phyloP scores from a whole-genome alignment of 2,797 vertebrate genomes.

The Myotis findleyi region DNA sequence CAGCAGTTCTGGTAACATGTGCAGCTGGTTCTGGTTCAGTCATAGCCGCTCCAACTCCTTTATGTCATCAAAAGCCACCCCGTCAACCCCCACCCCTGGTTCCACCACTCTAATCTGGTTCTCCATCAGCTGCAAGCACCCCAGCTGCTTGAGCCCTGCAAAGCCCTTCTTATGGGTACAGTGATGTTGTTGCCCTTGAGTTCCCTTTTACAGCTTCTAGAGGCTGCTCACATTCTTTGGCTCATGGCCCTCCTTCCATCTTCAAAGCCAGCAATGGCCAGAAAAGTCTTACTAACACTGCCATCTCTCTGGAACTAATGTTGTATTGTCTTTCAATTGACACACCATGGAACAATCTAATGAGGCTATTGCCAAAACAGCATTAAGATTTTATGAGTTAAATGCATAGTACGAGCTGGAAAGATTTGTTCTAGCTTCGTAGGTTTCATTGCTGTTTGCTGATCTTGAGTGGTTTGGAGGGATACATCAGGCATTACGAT shows the following conservation, averaged over 20 bases:
- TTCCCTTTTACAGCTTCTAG: not conserved
- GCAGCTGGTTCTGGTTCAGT: slow-evolving; percentile 97
- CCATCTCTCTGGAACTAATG: not conserved
- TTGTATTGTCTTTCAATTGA: not conserved
- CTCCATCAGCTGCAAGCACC: not conserved
- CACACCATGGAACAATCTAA: not conserved
- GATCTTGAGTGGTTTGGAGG: not conserved
- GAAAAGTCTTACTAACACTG: not conserved
- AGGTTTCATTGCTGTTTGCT: not conserved
- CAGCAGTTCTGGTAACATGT: slow-evolving; percentile 94
- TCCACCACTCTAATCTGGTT: not conserved
- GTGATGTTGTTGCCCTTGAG: not conserved
- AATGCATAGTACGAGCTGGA: not conserved
- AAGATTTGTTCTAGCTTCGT: not conserved
- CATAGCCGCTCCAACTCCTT: slow-evolving; percentile 79
- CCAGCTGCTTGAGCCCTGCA: not conserved
- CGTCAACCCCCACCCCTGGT: not conserved
- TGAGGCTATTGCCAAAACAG: not conserved
- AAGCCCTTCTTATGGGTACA: not conserved
- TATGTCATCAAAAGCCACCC: not conserved
- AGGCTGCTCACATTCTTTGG: not conserved
- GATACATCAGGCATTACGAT: not conserved
- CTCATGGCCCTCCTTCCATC: not conserved
- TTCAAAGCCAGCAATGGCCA: not conserved
- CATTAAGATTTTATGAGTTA: not conserved